Base-by-base conservation (phyloP, 2,797 vertebrate species). In the Phataginus tetradactyla region DNA sequence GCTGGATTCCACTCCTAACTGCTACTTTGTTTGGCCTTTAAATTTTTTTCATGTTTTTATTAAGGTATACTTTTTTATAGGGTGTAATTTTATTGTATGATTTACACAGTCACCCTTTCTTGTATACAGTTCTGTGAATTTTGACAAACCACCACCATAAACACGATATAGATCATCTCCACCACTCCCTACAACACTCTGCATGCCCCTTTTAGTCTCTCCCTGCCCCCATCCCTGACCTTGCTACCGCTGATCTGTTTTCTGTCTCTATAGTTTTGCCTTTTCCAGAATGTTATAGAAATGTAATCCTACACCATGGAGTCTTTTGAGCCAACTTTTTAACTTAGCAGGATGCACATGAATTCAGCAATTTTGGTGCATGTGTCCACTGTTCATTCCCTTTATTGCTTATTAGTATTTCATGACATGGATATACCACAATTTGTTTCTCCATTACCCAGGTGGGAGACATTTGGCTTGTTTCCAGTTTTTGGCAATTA, bases 351-450 rank as follows among this genome's bases (percentile, higher is more conserved):
- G 32, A 4, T 5, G 32, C 18, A 11, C 5, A 20, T 12, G 34
- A 66, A 53, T 15, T 27, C 51, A 27, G 85, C 3, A 39, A 39
- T 20, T 83, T 34, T 9, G 13, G 7, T 37, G 27, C 21, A 1
- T 0, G 13, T 23, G 21, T 13, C 12, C 32, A 45, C 7, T 23
- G 29, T 27, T 80, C 12, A 32, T 51, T 42, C 51, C 27, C 74
- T 25, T 45, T 23, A 7, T 10, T 64, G 34, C 49, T 8, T 45
- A 37, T 25, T 3, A 10, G 15, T 5, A 8, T 21, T 37, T 42
- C 9, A 0, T 37, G 13, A 11, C 1, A 0, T 18, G 45, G 32
- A 21, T 29, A 34, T 5, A 7, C 14, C 49, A 5, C 3, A 4
- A 5, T 68, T 17, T 21, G 53, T 61, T 32, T n/a, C 20, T 39